A percentile compares a stretch with the other conserved stretches of the same genome.
phyloP scores from a whole-genome alignment of 2,888 invertebrate genomes.

The Nemapogon koenigi region DNA sequence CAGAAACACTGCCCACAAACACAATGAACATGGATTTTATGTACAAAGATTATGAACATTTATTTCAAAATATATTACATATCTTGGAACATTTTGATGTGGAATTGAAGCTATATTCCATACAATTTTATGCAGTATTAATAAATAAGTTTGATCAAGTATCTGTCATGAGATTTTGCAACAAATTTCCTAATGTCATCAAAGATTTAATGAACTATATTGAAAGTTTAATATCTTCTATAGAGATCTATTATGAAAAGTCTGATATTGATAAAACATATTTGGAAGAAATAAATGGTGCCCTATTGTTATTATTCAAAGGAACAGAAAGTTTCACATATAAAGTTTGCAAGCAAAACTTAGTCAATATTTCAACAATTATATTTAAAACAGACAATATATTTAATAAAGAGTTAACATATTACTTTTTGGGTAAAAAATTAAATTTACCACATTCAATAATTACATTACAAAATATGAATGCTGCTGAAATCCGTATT shows the following conservation, averaged over 20 bases:
- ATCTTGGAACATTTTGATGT: slow-evolving; percentile 39
- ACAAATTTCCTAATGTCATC: slow-evolving; percentile 28
- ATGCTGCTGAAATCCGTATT: slow-evolving; percentile 32
- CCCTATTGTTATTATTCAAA: slow-evolving; percentile 25
- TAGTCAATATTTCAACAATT: slow-evolving; percentile 30
- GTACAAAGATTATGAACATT: slow-evolving; percentile 22
- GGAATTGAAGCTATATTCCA: slow-evolving; percentile 36
- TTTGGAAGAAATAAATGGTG: slow-evolving; percentile 29
- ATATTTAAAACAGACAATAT: slow-evolving; percentile 28
- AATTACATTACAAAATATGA: slow-evolving; percentile 29
- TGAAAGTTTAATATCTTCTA: slow-evolving; percentile 31
- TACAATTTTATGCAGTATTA: slow-evolving; percentile 39
- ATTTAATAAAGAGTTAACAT: slow-evolving; percentile 32
- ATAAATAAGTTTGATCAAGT: slow-evolving; percentile 33
- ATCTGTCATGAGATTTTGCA: slow-evolving; percentile 27
- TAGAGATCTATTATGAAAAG: slow-evolving; percentile 36
- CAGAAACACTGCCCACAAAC: slow-evolving; percentile 37
- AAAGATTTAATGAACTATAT: slow-evolving; percentile 27
- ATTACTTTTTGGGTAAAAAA: slow-evolving; percentile 31
- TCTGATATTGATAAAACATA: slow-evolving; percentile 29
- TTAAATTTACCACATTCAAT: slow-evolving; percentile 29
- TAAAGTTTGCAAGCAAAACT: slow-evolving; percentile 21
- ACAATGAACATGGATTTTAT: slow-evolving; percentile 30
- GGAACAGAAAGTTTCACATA: slow-evolving; percentile 16
- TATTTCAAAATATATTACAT: slow-evolving; percentile 29